These are phyloP conservation scores for Trichogramma dendrolimi DNA, from an alignment of 2,888 invertebrate genomes.

Conservation along the genomic window DNA sequence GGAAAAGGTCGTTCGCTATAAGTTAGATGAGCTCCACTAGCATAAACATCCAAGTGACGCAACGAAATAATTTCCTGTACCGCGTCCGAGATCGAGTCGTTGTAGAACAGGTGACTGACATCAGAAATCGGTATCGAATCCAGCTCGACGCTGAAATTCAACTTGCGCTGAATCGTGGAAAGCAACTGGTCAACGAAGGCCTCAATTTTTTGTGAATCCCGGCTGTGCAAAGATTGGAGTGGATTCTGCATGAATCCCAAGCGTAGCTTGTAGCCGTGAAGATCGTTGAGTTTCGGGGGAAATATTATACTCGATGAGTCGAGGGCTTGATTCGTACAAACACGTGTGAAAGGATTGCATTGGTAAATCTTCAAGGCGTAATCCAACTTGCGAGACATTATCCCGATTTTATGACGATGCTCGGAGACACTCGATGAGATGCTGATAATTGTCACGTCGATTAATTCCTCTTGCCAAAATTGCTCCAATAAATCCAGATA, in stretches of 20 bases:
- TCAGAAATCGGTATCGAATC: not conserved
- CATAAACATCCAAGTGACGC: slow-evolving; percentile 2
- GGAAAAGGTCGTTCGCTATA: not conserved
- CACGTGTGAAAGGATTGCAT: not conserved
- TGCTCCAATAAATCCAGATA: too few species aligned
- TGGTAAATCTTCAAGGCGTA: not conserved
- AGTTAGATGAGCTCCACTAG: slow-evolving; percentile 10
- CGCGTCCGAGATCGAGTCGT: slow-evolving; percentile 6
- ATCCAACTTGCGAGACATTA: too few species aligned
- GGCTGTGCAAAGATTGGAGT: not conserved
- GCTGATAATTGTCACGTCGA: not conserved
- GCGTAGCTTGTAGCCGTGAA: not conserved
- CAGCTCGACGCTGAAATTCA: not conserved
- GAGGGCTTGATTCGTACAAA: not conserved
- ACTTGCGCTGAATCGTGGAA: not conserved
- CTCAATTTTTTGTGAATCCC: too few species aligned
- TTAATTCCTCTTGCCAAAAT: not conserved
- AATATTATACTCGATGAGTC: not conserved
- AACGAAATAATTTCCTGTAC: not conserved
- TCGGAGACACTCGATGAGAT: too few species aligned
- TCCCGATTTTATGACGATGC: too few species aligned
- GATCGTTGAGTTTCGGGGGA: not conserved
- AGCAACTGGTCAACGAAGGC: not conserved
- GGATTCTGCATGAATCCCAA: slow-evolving; percentile 5
- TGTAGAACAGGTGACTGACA: not conserved